These are phyloP conservation scores for Tetragonula carbonaria DNA, from an alignment of 2,888 invertebrate species.

Conservation along the genomic window DNA sequence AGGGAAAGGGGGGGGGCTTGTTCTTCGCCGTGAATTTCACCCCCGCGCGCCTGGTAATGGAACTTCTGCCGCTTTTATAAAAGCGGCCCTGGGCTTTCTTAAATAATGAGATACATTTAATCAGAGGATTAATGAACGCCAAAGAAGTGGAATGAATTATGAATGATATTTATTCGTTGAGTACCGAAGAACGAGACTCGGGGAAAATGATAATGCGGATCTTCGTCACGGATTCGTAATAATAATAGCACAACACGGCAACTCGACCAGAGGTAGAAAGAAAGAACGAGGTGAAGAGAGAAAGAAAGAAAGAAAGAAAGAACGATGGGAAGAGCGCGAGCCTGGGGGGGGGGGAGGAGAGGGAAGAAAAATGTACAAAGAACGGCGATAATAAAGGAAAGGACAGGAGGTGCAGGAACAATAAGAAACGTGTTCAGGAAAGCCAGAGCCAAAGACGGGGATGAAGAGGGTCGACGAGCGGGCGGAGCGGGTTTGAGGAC, in stretches of 20 bases:
- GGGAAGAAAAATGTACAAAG: slow-evolving; percentile 23
- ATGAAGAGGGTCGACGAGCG: slow-evolving; percentile 63
- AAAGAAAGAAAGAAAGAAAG: background rate
- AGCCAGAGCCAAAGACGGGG: slow-evolving; percentile 36
- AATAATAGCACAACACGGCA: slow-evolving; percentile 62
- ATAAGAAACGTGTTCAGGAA: slow-evolving; percentile 64
- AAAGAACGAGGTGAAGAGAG: background rate
- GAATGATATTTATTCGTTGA: slow-evolving; percentile 79
- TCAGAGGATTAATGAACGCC: slow-evolving; percentile 80
- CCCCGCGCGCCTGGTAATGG: slow-evolving; percentile 58
- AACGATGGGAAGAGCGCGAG: too few relatives aligned
- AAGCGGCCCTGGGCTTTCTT: slow-evolving; percentile 61
- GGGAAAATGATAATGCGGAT: slow-evolving; percentile 73
- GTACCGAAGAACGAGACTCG: slow-evolving; percentile 66
- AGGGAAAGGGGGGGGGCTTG: background rate
- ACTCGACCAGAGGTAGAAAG: slow-evolving; percentile 1
- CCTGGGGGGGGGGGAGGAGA: too few relatives aligned
- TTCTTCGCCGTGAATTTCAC: slow-evolving; percentile 51
- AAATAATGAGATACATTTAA: slow-evolving; percentile 80
- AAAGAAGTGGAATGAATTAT: slow-evolving; percentile 80
- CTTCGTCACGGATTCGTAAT: slow-evolving; percentile 64
- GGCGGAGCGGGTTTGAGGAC: slow-evolving; percentile 36
- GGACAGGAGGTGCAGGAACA: slow-evolving; percentile 44
- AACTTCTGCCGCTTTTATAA: slow-evolving; percentile 67
- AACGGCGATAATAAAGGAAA: slow-evolving; percentile 47